Conservation (phyloP, 2,797 vertebrate genomes). For the Acanthurus tractus region DNA sequence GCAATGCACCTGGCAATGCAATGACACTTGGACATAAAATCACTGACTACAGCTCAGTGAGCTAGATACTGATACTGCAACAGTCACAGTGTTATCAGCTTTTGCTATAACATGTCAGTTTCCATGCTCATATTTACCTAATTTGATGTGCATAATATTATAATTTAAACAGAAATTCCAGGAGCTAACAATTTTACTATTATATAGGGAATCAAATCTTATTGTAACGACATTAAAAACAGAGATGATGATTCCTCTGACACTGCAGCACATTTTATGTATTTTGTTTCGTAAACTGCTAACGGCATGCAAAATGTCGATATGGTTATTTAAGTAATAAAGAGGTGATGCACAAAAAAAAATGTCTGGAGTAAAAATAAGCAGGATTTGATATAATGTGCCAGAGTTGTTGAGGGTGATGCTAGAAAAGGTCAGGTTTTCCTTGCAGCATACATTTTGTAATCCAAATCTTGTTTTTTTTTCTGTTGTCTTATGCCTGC, state of each 20-base stretch:
- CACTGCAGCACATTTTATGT: no score
- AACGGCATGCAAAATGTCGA: no score
- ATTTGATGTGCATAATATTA: no score
- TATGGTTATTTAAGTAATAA: background rate
- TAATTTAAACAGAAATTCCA: no score
- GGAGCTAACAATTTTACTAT: no score
- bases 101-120: background rate
- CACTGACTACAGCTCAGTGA: background rate
- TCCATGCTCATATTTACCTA: no score
- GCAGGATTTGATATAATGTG: background rate
- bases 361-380: background rate
- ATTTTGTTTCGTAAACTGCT: no score
- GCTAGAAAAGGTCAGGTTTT: background rate
- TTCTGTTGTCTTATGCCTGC: slow-evolving; percentile 69
- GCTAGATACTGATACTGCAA: slow-evolving; percentile 9
- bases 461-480: slow-evolving; percentile 44
- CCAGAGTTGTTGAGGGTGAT: background rate
- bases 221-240: no score
- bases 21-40: slow-evolving; percentile 19
- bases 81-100: slow-evolving; percentile 14
- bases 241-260: no score
- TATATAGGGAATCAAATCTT: no score
- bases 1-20: background rate
- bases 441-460: background rate
- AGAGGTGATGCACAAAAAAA: background rate